phyloP scores from a whole-genome alignment of 2,797 vertebrate species.

The Euthynnus affinis region DNA sequence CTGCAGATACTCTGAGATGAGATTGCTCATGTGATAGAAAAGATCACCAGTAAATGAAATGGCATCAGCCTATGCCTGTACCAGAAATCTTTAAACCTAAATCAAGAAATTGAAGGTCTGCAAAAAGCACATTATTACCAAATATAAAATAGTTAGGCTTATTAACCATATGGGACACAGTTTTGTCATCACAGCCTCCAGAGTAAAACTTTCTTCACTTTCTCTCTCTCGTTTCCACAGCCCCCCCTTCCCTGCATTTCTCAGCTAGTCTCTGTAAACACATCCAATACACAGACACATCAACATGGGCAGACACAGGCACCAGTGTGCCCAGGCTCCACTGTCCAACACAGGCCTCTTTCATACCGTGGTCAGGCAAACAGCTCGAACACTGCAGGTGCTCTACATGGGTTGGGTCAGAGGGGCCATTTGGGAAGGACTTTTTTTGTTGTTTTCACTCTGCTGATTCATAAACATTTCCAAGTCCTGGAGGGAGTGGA shows the following conservation, averaged over 20 bases:
- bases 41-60: not conserved
- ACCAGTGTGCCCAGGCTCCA: slow-evolving; percentile 73
- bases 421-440: slow-evolving; percentile 53
- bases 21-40: not conserved
- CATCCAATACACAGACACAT: slow-evolving; percentile 64
- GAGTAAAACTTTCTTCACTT: slow-evolving; percentile 41
- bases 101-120: not conserved
- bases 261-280: slow-evolving; percentile 58
- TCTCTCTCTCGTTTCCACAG: not conserved
- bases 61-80: not conserved
- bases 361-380: slow-evolving; percentile 78
- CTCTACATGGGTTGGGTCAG: slow-evolving; percentile 69
- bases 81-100: not conserved
- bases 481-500: slow-evolving; percentile 23
- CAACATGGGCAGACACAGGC: slow-evolving; percentile 71
- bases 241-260: slow-evolving; percentile 33
- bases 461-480: slow-evolving; percentile 60
- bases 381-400: slow-evolving; percentile 79
- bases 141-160: slow-evolving; percentile 1
- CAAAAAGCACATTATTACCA: not conserved
- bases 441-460: slow-evolving; percentile 46
- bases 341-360: slow-evolving; percentile 81
- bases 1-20: slow-evolving; percentile 8
- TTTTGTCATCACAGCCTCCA: not conserved
- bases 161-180: slow-evolving; percentile 10